phyloP scores from a whole-genome alignment of 2,797 vertebrate genomes.

The Alectoris magna region DNA sequence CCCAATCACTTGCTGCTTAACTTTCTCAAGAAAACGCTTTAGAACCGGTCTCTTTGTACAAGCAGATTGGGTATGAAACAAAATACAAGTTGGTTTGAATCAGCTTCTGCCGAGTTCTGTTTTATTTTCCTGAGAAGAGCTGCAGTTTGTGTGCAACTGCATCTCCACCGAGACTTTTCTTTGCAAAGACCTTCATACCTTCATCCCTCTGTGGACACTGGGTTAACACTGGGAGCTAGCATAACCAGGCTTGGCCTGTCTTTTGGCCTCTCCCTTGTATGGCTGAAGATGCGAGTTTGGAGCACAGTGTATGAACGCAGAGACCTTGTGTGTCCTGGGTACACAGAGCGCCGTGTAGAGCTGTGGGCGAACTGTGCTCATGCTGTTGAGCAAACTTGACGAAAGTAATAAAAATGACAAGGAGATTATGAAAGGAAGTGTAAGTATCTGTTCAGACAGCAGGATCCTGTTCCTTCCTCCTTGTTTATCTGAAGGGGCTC shows the following conservation, averaged over 20 bases:
- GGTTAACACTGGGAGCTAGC: not conserved
- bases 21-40: constrained; percentile 81
- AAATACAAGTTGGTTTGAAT: not conserved
- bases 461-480: not conserved
- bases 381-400: not conserved
- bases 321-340: not conserved
- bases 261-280: not conserved
- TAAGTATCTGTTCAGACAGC: not conserved
- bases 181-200: not conserved
- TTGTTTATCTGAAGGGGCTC: not conserved
- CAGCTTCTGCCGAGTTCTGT: not conserved
- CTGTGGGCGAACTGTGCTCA: not conserved
- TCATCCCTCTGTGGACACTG: accelerated
- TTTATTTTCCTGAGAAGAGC: not conserved
- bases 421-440: not conserved
- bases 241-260: not conserved
- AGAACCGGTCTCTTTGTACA: constrained; percentile 12
- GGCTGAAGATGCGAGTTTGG: not conserved
- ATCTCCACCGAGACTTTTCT: not conserved
- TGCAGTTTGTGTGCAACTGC: not conserved
- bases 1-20: constrained; percentile 88
- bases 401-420: not conserved
- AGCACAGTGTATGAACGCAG: accelerated
- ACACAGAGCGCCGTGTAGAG: not conserved
- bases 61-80: not conserved